phyloP scores from a whole-genome alignment of 2,113 vertebrate genomes.

The Pelvicachromis taeniatus region DNA sequence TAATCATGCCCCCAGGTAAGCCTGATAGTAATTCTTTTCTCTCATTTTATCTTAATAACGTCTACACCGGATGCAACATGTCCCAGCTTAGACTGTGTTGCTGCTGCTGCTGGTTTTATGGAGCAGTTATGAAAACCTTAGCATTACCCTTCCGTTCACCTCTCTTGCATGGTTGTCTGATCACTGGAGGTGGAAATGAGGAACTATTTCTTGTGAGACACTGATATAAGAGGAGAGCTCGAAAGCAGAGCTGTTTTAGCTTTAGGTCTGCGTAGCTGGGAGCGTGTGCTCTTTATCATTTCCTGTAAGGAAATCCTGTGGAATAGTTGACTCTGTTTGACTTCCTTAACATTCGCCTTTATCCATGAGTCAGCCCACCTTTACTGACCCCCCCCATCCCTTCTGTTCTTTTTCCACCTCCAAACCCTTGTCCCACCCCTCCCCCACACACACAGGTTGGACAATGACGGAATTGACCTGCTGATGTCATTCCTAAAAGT shows the following conservation, averaged over 20 bases:
- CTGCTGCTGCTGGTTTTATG: neutral
- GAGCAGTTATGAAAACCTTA: neutral
- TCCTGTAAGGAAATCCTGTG: conserved; percentile 74
- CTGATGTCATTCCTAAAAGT: conserved; percentile 92
- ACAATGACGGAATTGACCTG: conserved; percentile 90
- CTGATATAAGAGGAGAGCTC: conserved; percentile 34
- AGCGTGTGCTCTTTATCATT: conserved; percentile 54
- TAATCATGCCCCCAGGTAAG: conserved; percentile 92
- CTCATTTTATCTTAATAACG: neutral
- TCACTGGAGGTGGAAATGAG: conserved; percentile 35
- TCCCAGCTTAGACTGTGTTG: neutral
- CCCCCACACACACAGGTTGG: conserved; percentile 75
- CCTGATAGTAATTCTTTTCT: conserved; percentile 10
- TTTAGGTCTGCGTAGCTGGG: conserved; percentile 41
- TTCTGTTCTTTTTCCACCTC: neutral
- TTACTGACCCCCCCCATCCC: conserved; percentile 18
- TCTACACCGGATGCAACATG: neutral
- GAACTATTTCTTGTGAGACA: conserved; percentile 24
- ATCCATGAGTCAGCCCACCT: conserved; percentile 45
- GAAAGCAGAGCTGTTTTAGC: neutral
- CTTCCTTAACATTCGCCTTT: conserved; percentile 41
- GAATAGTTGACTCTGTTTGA: conserved; percentile 67
- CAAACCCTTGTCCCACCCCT: neutral
- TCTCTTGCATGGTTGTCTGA: conserved; percentile 37
- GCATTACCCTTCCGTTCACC: neutral